phyloP scores from a whole-genome alignment of 2,888 invertebrate species.

The Drosophila prostipennis region DNA sequence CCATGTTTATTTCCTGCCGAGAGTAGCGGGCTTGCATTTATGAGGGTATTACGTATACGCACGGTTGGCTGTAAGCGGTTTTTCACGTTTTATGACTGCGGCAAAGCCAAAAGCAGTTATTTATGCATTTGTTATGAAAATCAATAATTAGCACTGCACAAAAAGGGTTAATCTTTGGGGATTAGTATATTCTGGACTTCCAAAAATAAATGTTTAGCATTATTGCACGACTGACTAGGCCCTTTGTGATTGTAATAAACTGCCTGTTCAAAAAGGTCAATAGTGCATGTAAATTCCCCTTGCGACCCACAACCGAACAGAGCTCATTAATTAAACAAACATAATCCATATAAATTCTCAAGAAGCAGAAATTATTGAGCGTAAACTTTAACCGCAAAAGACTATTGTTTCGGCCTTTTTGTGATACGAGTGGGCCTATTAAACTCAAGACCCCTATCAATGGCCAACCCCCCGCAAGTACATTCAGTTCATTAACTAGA shows the following conservation, averaged over 20 bases:
- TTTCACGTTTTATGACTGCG: conserved; percentile 11
- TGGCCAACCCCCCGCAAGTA: not conserved
- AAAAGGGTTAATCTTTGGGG: conserved; percentile 5
- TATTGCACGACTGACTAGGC: not conserved
- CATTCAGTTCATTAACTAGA: conserved; percentile 29
- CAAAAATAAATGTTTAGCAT: conserved; percentile 5
- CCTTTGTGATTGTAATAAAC: conserved; percentile 7
- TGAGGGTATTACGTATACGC: conserved; percentile 40
- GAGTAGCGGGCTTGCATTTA: conserved; percentile 47
- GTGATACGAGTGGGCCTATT: not conserved
- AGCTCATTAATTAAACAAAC: conserved; percentile 4
- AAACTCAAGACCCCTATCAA: conserved; percentile 23
- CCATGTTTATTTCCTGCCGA: conserved; percentile 39
- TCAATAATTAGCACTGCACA: conserved; percentile 20
- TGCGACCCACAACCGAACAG: not conserved
- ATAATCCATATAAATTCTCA: not conserved
- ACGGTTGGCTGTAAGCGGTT: conserved; percentile 13
- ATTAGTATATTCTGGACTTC: not conserved
- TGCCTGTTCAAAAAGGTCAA: not conserved
- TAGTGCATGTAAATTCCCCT: not conserved
- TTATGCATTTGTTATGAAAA: conserved; percentile 37
- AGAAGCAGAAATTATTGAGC: not conserved
- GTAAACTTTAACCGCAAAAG: not conserved
- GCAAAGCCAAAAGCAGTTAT: conserved; percentile 15
- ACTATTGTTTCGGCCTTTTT: conserved; percentile 1